Percentiles rank a stretch among this genome's conserved stretches.
Conservation (phyloP, 2,888 invertebrate genomes). For the Dolomedes plantarius region DNA sequence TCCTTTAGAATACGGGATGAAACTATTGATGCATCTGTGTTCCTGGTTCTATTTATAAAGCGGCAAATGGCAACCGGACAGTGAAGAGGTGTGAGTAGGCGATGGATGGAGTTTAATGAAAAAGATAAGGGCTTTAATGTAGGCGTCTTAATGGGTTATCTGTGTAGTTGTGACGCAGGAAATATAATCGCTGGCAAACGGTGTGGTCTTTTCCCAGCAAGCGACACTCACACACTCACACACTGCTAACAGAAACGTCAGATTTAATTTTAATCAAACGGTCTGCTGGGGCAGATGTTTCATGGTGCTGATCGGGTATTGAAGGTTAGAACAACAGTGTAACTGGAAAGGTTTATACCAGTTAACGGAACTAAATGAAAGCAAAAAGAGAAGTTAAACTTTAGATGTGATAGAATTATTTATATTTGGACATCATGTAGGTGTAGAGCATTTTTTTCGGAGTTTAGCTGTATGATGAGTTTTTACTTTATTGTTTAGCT, state of each 20-base stretch:
- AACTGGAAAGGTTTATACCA: too few relatives aligned
- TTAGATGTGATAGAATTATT: too few relatives aligned
- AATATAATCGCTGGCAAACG: background rate
- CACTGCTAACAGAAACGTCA: background rate
- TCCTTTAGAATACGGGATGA: conserved; percentile 1
- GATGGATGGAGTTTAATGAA: conserved; percentile 37
- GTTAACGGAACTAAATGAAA: too few relatives aligned
- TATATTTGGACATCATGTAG: too few relatives aligned
- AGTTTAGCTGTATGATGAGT: too few relatives aligned
- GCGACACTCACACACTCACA: background rate
- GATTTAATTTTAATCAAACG: too few relatives aligned
- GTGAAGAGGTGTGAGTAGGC: conserved; percentile 25
- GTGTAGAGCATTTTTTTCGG: too few relatives aligned
- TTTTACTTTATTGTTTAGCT: too few relatives aligned
- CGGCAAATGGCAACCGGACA: conserved; percentile 15
- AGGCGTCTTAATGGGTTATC: conserved; percentile 9
- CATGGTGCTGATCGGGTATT: too few relatives aligned
- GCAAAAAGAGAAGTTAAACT: too few relatives aligned
- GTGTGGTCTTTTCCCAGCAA: background rate
- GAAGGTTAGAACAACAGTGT: too few relatives aligned
- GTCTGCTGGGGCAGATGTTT: too few relatives aligned
- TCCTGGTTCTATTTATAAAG: conserved; percentile 61
- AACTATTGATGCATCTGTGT: conserved; percentile 31
- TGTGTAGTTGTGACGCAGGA: background rate
- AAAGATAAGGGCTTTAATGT: conserved; percentile 29